These are phyloP conservation scores for Papilio helenus DNA, from an alignment of 1,140 invertebrate genomes.

Conservation along the genomic window DNA sequence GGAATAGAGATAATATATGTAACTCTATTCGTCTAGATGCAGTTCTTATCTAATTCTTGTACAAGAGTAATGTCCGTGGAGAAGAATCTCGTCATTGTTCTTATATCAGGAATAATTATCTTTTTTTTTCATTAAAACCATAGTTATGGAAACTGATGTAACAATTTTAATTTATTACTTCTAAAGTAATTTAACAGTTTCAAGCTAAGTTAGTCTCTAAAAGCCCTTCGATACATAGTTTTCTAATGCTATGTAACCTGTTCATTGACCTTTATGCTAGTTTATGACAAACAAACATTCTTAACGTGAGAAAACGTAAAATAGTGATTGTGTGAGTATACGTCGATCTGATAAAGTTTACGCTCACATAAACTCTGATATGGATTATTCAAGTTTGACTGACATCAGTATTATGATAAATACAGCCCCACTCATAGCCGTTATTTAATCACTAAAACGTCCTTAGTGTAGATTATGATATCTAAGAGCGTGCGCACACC, in stretches of 20 bases:
- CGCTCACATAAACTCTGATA: background rate
- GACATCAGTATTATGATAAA: background rate
- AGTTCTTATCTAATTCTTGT: background rate
- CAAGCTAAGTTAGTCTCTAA: background rate
- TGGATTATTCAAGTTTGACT: background rate
- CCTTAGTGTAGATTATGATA: too few species aligned
- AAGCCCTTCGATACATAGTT: background rate
- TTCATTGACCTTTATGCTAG: slow-evolving; percentile 6
- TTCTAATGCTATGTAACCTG: background rate
- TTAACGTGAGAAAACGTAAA: slow-evolving; percentile 9
- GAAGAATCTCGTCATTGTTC: too few species aligned
- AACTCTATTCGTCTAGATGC: background rate
- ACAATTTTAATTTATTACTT: too few species aligned
- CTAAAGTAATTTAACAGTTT: too few species aligned
- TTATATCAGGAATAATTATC: too few species aligned
- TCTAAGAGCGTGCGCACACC: too few species aligned
- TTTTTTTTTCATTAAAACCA: too few species aligned
- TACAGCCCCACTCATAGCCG: too few species aligned
- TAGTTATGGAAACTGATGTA: too few species aligned
- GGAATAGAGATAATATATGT: background rate
- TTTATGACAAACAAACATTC: slow-evolving; percentile 3
- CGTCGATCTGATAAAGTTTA: slow-evolving; percentile 5
- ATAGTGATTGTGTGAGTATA: slow-evolving; percentile 2
- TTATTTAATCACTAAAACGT: too few species aligned
- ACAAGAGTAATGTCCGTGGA: too few species aligned